Evolutionary conservation across 2,888 invertebrate genomes (phyloP).

Genomic region (Meandrusa payeni): DNA sequence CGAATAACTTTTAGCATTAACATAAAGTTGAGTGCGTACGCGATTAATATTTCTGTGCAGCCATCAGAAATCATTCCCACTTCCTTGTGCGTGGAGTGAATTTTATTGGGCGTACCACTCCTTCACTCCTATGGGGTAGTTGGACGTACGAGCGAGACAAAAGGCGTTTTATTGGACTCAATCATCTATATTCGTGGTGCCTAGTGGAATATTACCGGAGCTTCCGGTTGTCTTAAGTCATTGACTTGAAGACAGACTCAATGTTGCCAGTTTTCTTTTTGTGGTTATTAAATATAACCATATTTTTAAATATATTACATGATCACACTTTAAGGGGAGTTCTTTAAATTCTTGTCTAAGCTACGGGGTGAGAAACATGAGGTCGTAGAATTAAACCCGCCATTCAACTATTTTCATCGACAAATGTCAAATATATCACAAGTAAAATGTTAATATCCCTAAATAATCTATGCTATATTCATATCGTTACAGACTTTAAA

Average conservation of each 20-base stretch:
- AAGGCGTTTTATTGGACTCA: constrained; percentile 62
- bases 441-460: no score
- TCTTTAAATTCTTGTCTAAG: no score
- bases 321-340: no score
- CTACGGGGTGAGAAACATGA: no score
- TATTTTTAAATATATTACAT: no score
- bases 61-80: constrained; percentile 67
- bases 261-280: constrained; percentile 28
- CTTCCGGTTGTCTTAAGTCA: constrained; percentile 71
- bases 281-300: no score
- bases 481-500: no score
- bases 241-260: constrained; percentile 50
- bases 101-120: constrained; percentile 55
- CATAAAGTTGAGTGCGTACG: constrained; percentile 37
- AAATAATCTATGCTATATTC: no score
- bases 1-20: constrained; percentile 36
- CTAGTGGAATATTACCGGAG: constrained; percentile 72
- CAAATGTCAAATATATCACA: no score
- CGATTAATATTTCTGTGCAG: constrained; percentile 71
- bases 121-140: constrained; percentile 32
- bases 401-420: no score
- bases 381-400: no score
- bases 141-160: constrained; percentile 41
- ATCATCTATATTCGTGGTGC: constrained; percentile 79
- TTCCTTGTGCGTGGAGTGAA: constrained; percentile 76